Evolutionary conservation across 1,140 invertebrate species (phyloP), one percentile per base, ranked within the genome.

Genomic region (Chionoecetes opilio): DNA sequence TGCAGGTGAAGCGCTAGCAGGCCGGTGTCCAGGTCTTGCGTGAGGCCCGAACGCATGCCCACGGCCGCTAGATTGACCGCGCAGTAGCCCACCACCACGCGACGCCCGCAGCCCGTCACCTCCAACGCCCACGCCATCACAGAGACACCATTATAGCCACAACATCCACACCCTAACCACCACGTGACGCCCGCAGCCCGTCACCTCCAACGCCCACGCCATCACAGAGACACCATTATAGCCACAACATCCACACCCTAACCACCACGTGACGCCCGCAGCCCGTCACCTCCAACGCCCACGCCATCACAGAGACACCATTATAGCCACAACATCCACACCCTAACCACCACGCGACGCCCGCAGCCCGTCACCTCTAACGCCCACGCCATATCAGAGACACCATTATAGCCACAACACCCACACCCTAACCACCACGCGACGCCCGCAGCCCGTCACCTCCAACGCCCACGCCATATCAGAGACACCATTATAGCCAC

Each of bases 361-460:
- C 93, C 93, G 34, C 93, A 94, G 0, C 82, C 93, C 3, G 93
- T 94, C 35, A 94, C 93, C 93, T 94, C 85, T 6, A 32, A 26
- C 6, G 53, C 41, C 41, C 41, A 46, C 41, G 41, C 3, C 34
- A 89, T 34, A 0, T 17, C 31, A 41, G 29, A 37, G 26, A 37
- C 14, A 87, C 31, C 32, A 26, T n/a, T n/a, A n/a, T n/a, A n/a
- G n/a, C n/a, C n/a, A n/a, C n/a, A n/a, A n/a, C n/a, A n/a, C n/a
- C n/a, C n/a, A n/a, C n/a, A n/a, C n/a, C n/a, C n/a, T n/a, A n/a
- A 94, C 88, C 89, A 94, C 93, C 46, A 94, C 93, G 14, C 93
- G 32, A 11, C 88, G 87, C n/a, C 93, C 93, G 34, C 93, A 94
- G 0, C 82, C 93, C 3, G 93, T 94, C 35, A 94, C 93, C 93